Evolutionary conservation across 2,888 invertebrate genomes (phyloP), one percentile per base, ranked within the genome.

Genomic region (Cerceris rybyensis): DNA sequence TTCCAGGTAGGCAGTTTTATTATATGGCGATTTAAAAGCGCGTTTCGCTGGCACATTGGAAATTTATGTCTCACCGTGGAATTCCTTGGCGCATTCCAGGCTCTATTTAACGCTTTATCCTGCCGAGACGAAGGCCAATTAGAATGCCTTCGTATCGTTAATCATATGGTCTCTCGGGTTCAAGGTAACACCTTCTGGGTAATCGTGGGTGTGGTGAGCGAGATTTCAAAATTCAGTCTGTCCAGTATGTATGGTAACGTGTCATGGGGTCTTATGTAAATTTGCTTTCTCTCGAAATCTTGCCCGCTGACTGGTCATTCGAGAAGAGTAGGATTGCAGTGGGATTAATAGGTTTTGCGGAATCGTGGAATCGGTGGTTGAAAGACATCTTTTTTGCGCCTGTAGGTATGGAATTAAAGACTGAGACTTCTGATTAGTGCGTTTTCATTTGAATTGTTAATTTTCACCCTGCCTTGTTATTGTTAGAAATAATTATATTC

Each of bases 171-270:
- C 58, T 52, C 8, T 52, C 52, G 80, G 79, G 82, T 81, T 84
- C 84, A 85, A 83, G 84, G 84, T 78, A 60, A 43, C 55, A 41
- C 41, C 64, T 63, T 28, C 65, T 42, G 59, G 55, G 49, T 76
- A 66, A 64, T 73, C 70, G 80, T 82, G 72, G 82, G 84, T 66
- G 84, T 76, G 70, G 78, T 82, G 70, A 57, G 71, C 50, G 64
- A 67, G 70, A 80, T 83, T 80, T 78, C 67, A 73, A 82, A 78
- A 82, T 81, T 70, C 72, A 72, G 74, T 80, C 28, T 80, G 76
- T 78, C 77, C 73, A 57, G 61, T 59, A 59, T 11, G 55, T 57
- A 39, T 54, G 49, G 55, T 71, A 72, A 61, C 60, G 59, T 46
- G 39, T 8, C 55, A 52, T 14, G 64, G 28, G 16, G 66, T 58